phyloP scores from a whole-genome alignment of 1,140 invertebrate species.

The Orius insidiosus region DNA sequence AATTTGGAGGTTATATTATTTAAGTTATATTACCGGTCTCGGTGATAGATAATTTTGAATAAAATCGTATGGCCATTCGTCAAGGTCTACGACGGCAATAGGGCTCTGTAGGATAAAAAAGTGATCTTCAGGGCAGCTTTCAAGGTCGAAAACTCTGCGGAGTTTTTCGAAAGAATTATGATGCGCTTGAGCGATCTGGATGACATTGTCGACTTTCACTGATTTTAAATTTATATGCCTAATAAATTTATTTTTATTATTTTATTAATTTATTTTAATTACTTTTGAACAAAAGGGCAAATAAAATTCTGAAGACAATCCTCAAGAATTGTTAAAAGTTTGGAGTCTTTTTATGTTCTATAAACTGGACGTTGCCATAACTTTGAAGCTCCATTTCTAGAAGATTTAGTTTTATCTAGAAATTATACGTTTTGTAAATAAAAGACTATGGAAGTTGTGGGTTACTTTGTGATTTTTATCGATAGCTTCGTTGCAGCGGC shows the following conservation, averaged over 20 bases:
- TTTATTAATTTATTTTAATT: too few relatives aligned
- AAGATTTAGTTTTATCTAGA: neutral
- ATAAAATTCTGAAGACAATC: neutral
- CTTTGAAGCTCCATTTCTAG: neutral
- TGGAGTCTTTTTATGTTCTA: neutral
- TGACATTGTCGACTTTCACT: neutral
- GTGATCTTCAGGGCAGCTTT: neutral
- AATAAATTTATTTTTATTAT: too few relatives aligned
- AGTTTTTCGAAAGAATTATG: constrained; percentile 2
- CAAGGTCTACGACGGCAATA: constrained; percentile 6
- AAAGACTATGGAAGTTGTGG: too few relatives aligned
- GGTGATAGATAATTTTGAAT: constrained; percentile 12
- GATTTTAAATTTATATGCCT: neutral
- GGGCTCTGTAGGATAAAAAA: neutral
- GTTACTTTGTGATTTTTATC: too few relatives aligned
- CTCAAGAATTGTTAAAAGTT: neutral
- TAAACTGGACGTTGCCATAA: constrained; percentile 4
- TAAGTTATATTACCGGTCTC: too few relatives aligned
- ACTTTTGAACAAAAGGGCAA: constrained; percentile 1
- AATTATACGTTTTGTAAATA: neutral
- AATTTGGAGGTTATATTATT: too few relatives aligned
- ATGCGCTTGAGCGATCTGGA: constrained; percentile 1
- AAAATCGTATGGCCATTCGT: constrained; percentile 18
- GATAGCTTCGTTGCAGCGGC: too few relatives aligned
- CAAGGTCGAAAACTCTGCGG: constrained; percentile 1